phyloP scores from a whole-genome alignment of 2,113 vertebrate species.

The Notarius lentiginosus region DNA sequence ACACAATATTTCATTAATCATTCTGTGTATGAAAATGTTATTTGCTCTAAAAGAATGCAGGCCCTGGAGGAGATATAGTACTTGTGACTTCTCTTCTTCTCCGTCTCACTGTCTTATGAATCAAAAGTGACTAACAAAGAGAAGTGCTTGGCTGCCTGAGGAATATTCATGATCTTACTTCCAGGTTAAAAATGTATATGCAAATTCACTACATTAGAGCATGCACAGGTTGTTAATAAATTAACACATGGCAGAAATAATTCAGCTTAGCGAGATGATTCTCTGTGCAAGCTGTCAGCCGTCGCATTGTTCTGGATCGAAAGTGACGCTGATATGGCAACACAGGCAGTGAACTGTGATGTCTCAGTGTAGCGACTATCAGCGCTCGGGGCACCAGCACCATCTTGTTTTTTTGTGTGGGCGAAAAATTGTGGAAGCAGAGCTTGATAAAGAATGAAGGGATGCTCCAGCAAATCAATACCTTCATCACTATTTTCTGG shows the following conservation, averaged over 20 bases:
- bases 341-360: slow-evolving; percentile 76
- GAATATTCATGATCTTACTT: slow-evolving; percentile 72
- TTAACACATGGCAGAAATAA: slow-evolving; percentile 92
- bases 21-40: slow-evolving; percentile 64
- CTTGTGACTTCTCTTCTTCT: slow-evolving; percentile 52
- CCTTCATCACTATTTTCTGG: not conserved
- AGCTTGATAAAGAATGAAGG: not conserved
- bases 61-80: slow-evolving; percentile 62
- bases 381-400: slow-evolving; percentile 65
- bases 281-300: slow-evolving; percentile 87
- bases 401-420: slow-evolving; percentile 64
- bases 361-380: slow-evolving; percentile 71
- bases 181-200: slow-evolving; percentile 83
- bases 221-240: slow-evolving; percentile 84
- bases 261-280: slow-evolving; percentile 90
- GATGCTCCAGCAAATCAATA: not conserved
- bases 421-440: not conserved
- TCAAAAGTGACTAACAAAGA: slow-evolving; percentile 65
- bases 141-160: slow-evolving; percentile 55
- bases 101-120: slow-evolving; percentile 61
- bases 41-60: slow-evolving; percentile 70
- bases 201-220: slow-evolving; percentile 81
- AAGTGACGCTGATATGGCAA: slow-evolving; percentile 79
- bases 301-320: slow-evolving; percentile 81
- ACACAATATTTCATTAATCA: slow-evolving; percentile 60